Evolutionary conservation across 1,140 invertebrate species (phyloP).

Genomic region (Bombus confusus): DNA sequence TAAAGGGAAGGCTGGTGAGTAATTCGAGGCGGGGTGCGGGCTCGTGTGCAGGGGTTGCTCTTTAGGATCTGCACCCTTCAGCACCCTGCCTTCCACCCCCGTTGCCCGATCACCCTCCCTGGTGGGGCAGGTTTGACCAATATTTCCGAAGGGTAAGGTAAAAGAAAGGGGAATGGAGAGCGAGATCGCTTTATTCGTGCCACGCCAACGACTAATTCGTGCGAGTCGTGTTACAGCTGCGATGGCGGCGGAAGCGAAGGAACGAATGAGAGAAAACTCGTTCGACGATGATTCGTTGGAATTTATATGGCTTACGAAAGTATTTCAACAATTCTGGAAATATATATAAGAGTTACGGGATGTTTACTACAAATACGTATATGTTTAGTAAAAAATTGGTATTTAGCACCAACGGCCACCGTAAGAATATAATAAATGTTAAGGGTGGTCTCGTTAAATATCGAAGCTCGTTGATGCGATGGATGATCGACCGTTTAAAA

Average conservation of each 20-base stretch:
- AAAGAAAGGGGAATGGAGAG: conserved; percentile 10
- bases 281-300: neutral
- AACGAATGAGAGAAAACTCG: neutral
- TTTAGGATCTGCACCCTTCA: conserved; percentile 54
- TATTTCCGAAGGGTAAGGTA: conserved; percentile 59
- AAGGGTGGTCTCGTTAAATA: too few relatives aligned
- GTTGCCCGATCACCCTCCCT: conserved; percentile 49
- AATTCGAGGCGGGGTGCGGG: conserved; percentile 64
- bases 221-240: conserved; percentile 44
- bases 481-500: too few relatives aligned
- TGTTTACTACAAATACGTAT: too few relatives aligned
- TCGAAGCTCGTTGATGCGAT: too few relatives aligned
- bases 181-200: conserved; percentile 47
- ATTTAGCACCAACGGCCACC: too few relatives aligned
- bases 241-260: conserved; percentile 45
- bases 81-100: conserved; percentile 51
- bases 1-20: conserved; percentile 67
- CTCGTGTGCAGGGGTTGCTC: conserved; percentile 49
- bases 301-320: neutral
- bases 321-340: neutral
- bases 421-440: too few relatives aligned
- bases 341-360: too few relatives aligned
- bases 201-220: conserved; percentile 52
- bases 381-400: too few relatives aligned
- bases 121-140: conserved; percentile 64